Base-by-base conservation (phyloP, 2,113 vertebrate species). In the Xenotilapia longispinis region DNA sequence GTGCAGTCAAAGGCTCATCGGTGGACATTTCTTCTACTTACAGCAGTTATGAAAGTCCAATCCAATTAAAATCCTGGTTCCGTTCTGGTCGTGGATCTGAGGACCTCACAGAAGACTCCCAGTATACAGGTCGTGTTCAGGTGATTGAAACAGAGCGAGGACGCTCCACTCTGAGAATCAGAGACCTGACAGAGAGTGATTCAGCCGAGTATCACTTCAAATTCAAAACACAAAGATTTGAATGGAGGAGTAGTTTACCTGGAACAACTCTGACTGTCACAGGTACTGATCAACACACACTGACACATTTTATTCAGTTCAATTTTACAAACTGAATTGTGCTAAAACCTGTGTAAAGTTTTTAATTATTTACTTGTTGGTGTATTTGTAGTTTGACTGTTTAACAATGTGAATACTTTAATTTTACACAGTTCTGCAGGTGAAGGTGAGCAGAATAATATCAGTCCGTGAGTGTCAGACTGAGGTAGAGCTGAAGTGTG, bases 71-170 rank as follows among this genome's bases (percentile, higher is more conserved):
- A 2, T 79, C 47, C 19, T 88, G 86, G 87, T 91, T 89, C 83
- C 4, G 7, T 58, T 28, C 13, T 58, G 4, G 7, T 8, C 23
- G 0, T 26, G 23, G 6, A 14, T 28, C 55, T 14, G 12, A 26
- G 54, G 23, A 57, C 12, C 12, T 57, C 6, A 57, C 0, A 14
- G 0, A 26, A 57, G 54, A 14, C 12, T 57, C 54, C 6, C 21
- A 57, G 23, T 26, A 57, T 28, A 0, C 1, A 57, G 12, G 0
- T 57, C 54, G 6, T 26, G 54, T 0, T 55, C 0, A 7, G n/a
- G 6, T 23, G n/a, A 7, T 0, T 55, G 53, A 55, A 2, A 23
- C 1, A 55, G 2, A 0, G 53, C 1, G 0, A 23, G 2, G 2
- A 55, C 1, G 3, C 23, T 57, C 21, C 54, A 57, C 11, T 26